Evolutionary conservation across 2,888 invertebrate species (phyloP).

Genomic region (Scaptomyza caliginosa): DNA sequence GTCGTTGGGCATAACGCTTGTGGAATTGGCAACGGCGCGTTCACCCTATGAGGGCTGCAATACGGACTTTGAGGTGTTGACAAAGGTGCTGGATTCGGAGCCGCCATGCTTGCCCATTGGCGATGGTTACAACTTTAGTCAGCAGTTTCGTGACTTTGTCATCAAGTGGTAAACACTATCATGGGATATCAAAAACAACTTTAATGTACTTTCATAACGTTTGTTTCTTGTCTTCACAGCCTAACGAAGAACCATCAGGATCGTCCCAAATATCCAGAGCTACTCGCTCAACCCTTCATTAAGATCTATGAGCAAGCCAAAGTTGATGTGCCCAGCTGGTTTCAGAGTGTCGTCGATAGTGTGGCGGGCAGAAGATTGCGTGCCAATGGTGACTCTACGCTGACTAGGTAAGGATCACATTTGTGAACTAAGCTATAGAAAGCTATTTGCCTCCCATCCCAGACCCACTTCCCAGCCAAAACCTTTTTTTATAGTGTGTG

Average conservation of each 20-base stretch:
- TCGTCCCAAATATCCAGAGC: slow-evolving; percentile 96
- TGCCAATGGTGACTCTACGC: slow-evolving; percentile 72
- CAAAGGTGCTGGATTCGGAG: slow-evolving; percentile 95
- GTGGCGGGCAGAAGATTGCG: slow-evolving; percentile 82
- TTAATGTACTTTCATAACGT: not conserved
- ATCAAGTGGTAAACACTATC: slow-evolving; percentile 92
- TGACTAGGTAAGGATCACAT: slow-evolving; percentile 83
- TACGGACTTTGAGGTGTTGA: slow-evolving; percentile 98
- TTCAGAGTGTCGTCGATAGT: slow-evolving; percentile 87
- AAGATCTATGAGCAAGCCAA: slow-evolving; percentile 89
- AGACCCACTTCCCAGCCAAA: not conserved
- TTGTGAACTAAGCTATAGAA: no score
- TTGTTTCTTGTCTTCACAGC: slow-evolving; percentile 84
- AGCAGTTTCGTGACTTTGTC: slow-evolving; percentile 95
- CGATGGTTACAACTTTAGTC: slow-evolving; percentile 87
- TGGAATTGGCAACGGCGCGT: slow-evolving; percentile 98
- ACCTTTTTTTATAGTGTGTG: not conserved
- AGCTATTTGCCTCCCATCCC: not conserved
- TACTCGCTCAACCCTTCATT: slow-evolving; percentile 95
- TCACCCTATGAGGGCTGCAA: slow-evolving; percentile 97
- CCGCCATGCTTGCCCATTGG: slow-evolving; percentile 93
- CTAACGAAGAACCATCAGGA: slow-evolving; percentile 96
- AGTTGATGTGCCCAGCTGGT: slow-evolving; percentile 93
- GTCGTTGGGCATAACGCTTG: slow-evolving; percentile 98
- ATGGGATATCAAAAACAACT: not conserved